Conservation (phyloP, 2,888 invertebrate species). For the Anarsia innoxiella region DNA sequence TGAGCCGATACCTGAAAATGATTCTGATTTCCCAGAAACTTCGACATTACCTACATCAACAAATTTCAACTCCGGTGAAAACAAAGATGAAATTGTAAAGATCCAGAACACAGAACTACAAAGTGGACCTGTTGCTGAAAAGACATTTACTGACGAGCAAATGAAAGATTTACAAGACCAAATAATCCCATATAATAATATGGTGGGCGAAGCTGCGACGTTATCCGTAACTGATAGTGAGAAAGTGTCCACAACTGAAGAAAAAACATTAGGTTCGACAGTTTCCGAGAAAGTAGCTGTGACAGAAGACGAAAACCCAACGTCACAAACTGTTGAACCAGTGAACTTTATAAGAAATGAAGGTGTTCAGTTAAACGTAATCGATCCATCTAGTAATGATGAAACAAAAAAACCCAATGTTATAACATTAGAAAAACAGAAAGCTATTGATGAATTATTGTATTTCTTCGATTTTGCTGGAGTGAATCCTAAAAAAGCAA, state of each 20-base stretch:
- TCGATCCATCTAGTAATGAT: too few species aligned
- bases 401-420: too few species aligned
- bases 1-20: constrained; percentile 24
- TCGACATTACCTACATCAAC: background rate
- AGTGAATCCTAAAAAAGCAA: constrained; percentile 28
- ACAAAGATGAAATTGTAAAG: constrained; percentile 41
- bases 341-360: too few species aligned
- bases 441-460: constrained; percentile 59
- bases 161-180: constrained; percentile 54
- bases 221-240: too few species aligned
- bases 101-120: constrained; percentile 43
- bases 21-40: constrained; percentile 16
- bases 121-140: constrained; percentile 36
- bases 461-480: constrained; percentile 54
- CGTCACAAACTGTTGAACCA: background rate
- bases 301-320: background rate
- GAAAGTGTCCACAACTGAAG: too few species aligned
- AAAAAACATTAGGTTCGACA: too few species aligned
- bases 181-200: constrained; percentile 50
- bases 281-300: background rate
- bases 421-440: constrained; percentile 50
- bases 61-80: constrained; percentile 22
- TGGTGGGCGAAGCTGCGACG: too few species aligned
- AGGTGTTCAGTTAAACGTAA: too few species aligned
- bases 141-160: constrained; percentile 41